Base-by-base conservation (phyloP, 2,888 invertebrate genomes). In the Beris morrisii region DNA sequence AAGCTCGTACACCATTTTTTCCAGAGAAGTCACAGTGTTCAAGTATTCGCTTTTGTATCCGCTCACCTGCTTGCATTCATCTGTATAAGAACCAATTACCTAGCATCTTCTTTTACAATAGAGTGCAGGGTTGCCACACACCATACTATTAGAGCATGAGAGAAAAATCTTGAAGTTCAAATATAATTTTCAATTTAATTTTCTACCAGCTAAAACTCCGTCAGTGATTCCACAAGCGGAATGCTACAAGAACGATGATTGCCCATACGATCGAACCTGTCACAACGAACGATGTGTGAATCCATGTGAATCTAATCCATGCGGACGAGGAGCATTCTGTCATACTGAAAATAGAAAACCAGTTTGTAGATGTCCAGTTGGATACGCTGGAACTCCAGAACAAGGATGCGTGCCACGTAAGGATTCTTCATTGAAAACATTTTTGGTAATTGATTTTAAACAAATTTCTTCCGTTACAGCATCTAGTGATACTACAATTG, bases 301-400 rank as follows among this genome's bases (percentile, higher is more conserved):
- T 79, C 94, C 94, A 4, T 95, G 94, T 74, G 78, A 82, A 12
- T 81, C 81, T 15, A 86, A 88, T 71, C 86, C 89, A 13, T 95
- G 95, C 77, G 92, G 91, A 48, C 79, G 83, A 53, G 89, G 90
- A 58, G 90, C 94, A n/a, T 86, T 92, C 74, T 95, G 95, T 75
- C 88, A 92, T 70, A 89, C 89, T 4, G 86, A 90, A 73, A 83
- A 88, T 70, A 92, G 93, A 74, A 83, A 84, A 74, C 85, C 93
- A 0, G 81, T 88, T 46, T 95, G 95, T 77, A 87, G 87, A 70
- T 95, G 95, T 77, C 95, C 95, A 12, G 82, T 83, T 56, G 89
- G 89, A 63, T 92, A 89, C 76, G 83, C 85, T 56, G 94, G 94
- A 56, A 87, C 90, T 76, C 87, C 93, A 15, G 81, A 82, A 70